A percentile compares a stretch with the other conserved stretches of the same genome.
phyloP scores from a whole-genome alignment of 2,797 vertebrate species.

The Sardinella longiceps region DNA sequence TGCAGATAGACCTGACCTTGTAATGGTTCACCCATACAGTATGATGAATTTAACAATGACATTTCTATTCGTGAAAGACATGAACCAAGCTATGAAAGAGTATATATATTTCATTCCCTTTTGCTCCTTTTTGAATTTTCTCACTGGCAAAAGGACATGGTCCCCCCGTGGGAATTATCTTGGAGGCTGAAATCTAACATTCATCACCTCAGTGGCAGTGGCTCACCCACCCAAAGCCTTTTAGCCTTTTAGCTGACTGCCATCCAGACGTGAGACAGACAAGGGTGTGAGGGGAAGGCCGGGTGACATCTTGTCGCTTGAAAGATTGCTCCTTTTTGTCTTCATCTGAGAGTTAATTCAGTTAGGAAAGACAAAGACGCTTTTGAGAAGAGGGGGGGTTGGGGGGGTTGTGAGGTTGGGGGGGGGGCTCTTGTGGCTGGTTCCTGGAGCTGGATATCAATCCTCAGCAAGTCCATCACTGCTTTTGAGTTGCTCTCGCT shows the following conservation, averaged over 20 bases:
- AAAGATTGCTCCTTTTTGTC: background rate
- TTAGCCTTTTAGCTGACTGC: background rate
- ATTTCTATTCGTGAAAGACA: background rate
- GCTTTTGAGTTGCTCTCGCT: background rate
- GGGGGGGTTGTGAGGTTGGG: background rate
- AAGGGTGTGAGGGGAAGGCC: background rate
- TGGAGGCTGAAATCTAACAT: background rate
- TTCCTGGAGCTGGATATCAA: background rate
- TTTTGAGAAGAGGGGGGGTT: background rate
- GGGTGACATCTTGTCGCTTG: slow-evolving; percentile 9
- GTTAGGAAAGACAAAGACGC: slow-evolving; percentile 65
- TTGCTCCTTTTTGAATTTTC: background rate
- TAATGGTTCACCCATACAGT: no score
- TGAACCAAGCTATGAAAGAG: background rate
- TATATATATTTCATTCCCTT: background rate
- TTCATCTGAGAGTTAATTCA: slow-evolving; percentile 62
- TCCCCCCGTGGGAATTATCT: background rate
- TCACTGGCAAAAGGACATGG: background rate
- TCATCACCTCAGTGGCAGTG: slow-evolving; percentile 2
- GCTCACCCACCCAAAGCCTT: no score
- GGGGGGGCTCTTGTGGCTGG: background rate
- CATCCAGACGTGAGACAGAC: background rate
- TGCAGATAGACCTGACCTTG: no score
- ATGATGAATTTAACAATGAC: background rate
- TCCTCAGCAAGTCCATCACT: background rate